phyloP scores from a whole-genome alignment of 2,113 vertebrate genomes.

The Oreochromis spilurus region DNA sequence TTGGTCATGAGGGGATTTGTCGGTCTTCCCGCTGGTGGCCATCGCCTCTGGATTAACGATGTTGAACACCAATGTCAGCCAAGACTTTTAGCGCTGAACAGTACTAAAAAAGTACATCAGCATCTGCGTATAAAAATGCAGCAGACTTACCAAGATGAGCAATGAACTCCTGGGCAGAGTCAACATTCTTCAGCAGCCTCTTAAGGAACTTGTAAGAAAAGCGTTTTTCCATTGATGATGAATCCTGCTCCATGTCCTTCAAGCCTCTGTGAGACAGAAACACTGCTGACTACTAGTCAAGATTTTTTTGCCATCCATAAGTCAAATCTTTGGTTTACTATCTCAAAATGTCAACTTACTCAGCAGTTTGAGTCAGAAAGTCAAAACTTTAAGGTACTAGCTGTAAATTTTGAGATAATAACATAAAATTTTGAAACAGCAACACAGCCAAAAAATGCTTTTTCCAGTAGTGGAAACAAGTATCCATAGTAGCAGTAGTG shows the following conservation, averaged over 20 bases:
- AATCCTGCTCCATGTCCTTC: slow-evolving; percentile 87
- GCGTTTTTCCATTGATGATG: slow-evolving; percentile 93
- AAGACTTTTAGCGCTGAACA: neutral
- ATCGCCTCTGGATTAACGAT: slow-evolving; percentile 82
- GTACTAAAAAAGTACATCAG: neutral
- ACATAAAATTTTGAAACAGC: neutral
- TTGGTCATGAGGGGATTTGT: slow-evolving; percentile 95
- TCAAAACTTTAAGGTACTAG: neutral
- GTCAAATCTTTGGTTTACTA: neutral
- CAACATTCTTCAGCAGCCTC: slow-evolving; percentile 88
- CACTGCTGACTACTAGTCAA: neutral
- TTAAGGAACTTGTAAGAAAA: slow-evolving; percentile 93
- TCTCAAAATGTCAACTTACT: neutral
- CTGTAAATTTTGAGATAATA: neutral
- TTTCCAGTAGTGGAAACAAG: neutral
- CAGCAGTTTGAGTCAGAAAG: neutral
- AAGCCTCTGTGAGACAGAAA: slow-evolving; percentile 71
- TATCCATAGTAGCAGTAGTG: neutral
- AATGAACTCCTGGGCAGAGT: slow-evolving; percentile 97
- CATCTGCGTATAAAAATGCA: neutral
- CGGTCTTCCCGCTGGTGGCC: slow-evolving; percentile 91
- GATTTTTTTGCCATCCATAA: neutral
- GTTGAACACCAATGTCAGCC: neutral
- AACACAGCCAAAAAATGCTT: neutral
- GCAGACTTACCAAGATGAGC: slow-evolving; percentile 87